phyloP scores from a whole-genome alignment of 1,140 invertebrate genomes.

The Coptotermes formosanus region DNA sequence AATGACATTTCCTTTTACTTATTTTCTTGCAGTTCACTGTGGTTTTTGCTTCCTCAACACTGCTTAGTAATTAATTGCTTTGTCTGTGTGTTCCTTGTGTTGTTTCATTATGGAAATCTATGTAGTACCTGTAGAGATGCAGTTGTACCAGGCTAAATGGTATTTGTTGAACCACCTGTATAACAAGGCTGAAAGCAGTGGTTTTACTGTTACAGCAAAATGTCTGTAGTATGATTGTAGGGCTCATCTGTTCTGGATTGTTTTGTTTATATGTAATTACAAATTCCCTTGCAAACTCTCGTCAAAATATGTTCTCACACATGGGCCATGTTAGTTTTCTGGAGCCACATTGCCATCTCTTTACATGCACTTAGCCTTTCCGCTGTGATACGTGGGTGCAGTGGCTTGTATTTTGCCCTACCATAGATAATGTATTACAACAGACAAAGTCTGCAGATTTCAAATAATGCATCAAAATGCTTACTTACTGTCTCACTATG shows the following conservation, averaged over 20 bases:
- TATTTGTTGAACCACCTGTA: too few species aligned
- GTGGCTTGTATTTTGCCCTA: neutral
- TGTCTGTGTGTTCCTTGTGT: neutral
- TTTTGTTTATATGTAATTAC: neutral
- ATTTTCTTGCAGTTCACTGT: neutral
- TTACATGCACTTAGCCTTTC: neutral
- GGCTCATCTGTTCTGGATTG: too few species aligned
- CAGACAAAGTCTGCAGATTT: neutral
- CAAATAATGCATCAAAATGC: neutral
- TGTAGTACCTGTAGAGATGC: too few species aligned
- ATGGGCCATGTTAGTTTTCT: neutral
- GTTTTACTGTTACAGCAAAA: too few species aligned
- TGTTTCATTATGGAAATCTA: too few species aligned
- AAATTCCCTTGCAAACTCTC: neutral
- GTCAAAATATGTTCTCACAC: neutral
- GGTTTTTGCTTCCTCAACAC: neutral
- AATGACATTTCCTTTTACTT: neutral
- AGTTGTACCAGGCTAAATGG: too few species aligned
- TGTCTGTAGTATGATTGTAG: too few species aligned
- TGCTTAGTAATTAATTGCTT: neutral
- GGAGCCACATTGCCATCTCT: neutral
- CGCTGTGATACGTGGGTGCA: neutral
- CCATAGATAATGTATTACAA: neutral
- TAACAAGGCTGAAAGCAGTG: too few species aligned
- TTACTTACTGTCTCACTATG: slow-evolving; percentile 16